Conservation (phyloP, 2,888 invertebrate genomes). For the Lomographa bimaculata region DNA sequence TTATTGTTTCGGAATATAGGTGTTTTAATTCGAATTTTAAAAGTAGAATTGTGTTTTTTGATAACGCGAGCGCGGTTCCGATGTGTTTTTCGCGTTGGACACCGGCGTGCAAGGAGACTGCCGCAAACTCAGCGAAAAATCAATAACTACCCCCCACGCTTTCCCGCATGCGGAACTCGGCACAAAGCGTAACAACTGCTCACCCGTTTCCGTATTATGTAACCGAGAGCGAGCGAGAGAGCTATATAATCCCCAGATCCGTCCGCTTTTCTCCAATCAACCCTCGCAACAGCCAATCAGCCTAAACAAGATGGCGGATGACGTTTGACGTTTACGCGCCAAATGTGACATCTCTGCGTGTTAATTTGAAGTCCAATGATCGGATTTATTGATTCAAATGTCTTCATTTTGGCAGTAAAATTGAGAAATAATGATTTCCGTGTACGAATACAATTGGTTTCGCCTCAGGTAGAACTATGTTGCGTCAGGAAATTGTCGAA, state of each 20-base stretch:
- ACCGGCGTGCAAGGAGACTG: conserved; percentile 77
- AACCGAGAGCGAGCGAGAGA: conserved; percentile 63
- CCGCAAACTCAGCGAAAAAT: conserved; percentile 79
- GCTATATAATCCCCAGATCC: conserved; percentile 49
- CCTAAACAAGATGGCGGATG: conserved; percentile 64
- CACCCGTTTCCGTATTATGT: conserved; percentile 80
- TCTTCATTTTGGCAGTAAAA: conserved; percentile 55
- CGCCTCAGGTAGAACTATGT: conserved; percentile 5
- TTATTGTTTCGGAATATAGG: conserved; percentile 36
- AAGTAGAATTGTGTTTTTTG: conserved; percentile 54
- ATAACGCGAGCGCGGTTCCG: conserved; percentile 69
- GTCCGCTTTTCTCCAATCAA: conserved; percentile 51
- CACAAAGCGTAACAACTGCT: conserved; percentile 66
- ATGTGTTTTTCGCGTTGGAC: conserved; percentile 76
- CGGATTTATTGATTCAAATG: conserved; percentile 62
- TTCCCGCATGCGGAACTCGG: conserved; percentile 77
- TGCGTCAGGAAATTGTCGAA: no score
- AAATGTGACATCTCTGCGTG: conserved; percentile 72
- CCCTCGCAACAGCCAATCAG: conserved; percentile 66
- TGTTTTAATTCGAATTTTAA: conserved; percentile 46
- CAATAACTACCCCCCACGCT: conserved; percentile 72
- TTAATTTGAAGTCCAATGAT: conserved; percentile 56
- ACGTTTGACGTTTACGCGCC: conserved; percentile 79
- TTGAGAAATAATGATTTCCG: conserved; percentile 43
- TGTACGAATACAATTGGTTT: conserved; percentile 12